Percentiles rank a stretch among this genome's conserved stretches.
Conservation (phyloP, 53 echinoderm and acorn worm genomes). For the Zoroaster sp. region DNA sequence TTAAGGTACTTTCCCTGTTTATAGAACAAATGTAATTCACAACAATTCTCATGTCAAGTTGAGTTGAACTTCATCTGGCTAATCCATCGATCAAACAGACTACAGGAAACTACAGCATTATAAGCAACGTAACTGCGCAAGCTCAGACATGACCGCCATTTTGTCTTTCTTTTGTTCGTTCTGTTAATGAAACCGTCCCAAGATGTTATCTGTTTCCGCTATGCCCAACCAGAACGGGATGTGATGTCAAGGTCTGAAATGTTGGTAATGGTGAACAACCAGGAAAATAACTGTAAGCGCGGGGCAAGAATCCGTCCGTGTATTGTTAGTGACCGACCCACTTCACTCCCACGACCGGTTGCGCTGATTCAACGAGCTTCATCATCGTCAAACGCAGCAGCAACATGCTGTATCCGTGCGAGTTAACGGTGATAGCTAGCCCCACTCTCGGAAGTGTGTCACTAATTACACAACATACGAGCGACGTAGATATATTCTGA, state of each 20-base stretch:
- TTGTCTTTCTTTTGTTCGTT: background rate
- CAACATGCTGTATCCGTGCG: no score
- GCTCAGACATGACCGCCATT: background rate
- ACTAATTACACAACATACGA: background rate
- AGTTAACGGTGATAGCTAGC: no score
- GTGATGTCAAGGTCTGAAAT: background rate
- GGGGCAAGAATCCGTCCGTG: background rate
- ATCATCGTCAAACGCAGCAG: no score
- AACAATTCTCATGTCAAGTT: background rate
- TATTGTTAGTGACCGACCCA: no score
- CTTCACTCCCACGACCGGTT: no score
- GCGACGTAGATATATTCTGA: background rate
- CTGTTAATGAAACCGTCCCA: background rate
- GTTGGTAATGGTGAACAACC: background rate
- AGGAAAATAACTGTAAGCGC: background rate
- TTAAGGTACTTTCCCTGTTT: background rate
- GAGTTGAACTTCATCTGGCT: background rate
- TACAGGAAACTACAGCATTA: background rate
- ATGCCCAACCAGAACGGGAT: background rate
- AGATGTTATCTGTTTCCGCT: background rate
- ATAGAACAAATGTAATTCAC: background rate
- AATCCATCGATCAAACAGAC: background rate
- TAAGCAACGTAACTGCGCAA: background rate
- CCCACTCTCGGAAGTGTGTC: background rate
- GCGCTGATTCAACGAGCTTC: no score